phyloP scores from a whole-genome alignment of 2,888 invertebrate species.

The Cinara cedri region DNA sequence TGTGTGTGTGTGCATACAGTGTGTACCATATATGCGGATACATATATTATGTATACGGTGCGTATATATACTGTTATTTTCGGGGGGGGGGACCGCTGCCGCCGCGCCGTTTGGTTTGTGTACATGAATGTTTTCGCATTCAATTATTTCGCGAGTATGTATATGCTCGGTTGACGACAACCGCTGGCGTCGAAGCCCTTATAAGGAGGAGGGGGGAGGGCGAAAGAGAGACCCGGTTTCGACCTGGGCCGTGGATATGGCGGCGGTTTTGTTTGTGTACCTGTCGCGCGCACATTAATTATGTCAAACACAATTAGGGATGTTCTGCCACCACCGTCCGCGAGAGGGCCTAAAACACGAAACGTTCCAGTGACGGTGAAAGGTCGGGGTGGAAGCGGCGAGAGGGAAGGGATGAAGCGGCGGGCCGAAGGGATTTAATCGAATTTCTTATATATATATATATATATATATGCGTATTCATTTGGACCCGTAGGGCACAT shows the following conservation, averaged over 20 bases:
- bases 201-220: too few relatives aligned
- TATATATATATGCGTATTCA: too few relatives aligned
- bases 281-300: conserved; percentile 52
- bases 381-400: background rate
- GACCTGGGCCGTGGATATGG: conserved; percentile 14
- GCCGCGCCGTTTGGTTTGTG: conserved; percentile 11
- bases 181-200: background rate
- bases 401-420: background rate
- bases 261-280: conserved; percentile 47
- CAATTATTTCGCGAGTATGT: conserved; percentile 33
- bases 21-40: background rate
- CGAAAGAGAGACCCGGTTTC: background rate
- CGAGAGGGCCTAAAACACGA: conserved; percentile 14
- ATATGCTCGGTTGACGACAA: background rate
- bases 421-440: conserved; percentile 37
- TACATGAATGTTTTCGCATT: conserved; percentile 39
- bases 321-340: background rate
- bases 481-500: conserved; percentile 28
- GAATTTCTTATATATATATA: conserved; percentile 39
- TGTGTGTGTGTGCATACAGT: background rate
- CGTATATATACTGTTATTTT: conserved; percentile 24
- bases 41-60: background rate
- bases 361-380: background rate
- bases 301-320: conserved; percentile 55
- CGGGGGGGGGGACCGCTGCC: background rate